phyloP scores from a whole-genome alignment of 2,113 vertebrate species.

The Rhegmatorhina hoffmannsi region DNA sequence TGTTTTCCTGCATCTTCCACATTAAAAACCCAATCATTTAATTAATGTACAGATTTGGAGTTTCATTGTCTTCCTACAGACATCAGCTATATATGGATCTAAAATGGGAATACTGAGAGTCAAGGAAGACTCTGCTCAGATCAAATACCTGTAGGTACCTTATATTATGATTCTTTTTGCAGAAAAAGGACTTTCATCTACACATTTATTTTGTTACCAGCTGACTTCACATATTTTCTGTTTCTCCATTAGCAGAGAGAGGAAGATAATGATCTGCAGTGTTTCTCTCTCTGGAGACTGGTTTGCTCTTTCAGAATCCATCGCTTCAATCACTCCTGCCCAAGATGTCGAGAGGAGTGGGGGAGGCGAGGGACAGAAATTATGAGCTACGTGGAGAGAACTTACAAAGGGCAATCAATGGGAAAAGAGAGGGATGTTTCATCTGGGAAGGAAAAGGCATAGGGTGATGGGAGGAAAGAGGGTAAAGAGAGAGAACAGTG shows the following conservation, averaged over 20 bases:
- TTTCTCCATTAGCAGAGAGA: slow-evolving; percentile 6
- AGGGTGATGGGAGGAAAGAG: background rate
- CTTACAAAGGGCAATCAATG: background rate
- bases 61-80: background rate
- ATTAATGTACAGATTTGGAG: background rate
- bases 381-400: background rate
- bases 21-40: background rate
- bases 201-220: background rate
- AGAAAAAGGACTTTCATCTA: slow-evolving; percentile 3
- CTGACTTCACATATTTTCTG: background rate
- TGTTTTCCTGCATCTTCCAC: background rate
- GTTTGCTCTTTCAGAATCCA: slow-evolving; percentile 27
- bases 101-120: background rate
- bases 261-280: background rate
- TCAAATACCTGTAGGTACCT: background rate
- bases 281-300: background rate
- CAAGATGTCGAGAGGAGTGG: background rate
- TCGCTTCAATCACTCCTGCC: slow-evolving; percentile 7
- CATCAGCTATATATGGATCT: background rate
- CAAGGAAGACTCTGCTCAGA: background rate
- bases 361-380: background rate
- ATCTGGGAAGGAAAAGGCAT: slow-evolving; percentile 9
- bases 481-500: background rate
- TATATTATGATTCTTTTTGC: background rate
- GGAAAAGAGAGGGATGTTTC: slow-evolving; percentile 23